Conservation (phyloP, 2,888 invertebrate species). For the Blomia tropicalis region DNA sequence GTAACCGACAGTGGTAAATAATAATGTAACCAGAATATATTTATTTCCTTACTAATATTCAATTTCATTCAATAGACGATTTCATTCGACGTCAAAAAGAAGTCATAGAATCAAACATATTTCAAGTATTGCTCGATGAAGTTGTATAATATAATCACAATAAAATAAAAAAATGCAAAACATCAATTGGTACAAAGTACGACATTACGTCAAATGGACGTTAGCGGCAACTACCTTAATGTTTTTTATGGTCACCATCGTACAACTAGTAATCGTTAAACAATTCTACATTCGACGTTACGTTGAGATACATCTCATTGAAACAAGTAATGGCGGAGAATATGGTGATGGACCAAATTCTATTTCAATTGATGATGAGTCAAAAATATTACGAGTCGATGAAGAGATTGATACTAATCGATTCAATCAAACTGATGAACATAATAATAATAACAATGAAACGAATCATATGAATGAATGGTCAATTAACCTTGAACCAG, state of each 20-base stretch:
- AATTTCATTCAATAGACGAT: not conserved
- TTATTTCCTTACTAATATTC: no score
- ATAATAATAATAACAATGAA: no score
- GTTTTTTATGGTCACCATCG: not conserved
- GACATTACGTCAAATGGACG: not conserved
- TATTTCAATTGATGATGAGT: not conserved
- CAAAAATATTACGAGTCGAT: not conserved
- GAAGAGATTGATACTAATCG: not conserved
- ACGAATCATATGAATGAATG: not conserved
- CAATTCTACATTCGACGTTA: constrained; percentile 6
- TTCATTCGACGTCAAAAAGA: not conserved
- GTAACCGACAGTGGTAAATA: no score
- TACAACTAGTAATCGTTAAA: not conserved
- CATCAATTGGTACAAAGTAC: not conserved
- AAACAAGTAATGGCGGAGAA: not conserved
- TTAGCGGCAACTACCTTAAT: not conserved
- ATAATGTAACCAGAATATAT: no score
- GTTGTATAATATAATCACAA: not conserved
- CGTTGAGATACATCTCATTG: not conserved
- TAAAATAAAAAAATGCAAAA: not conserved
- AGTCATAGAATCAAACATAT: not conserved
- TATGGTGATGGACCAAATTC: not conserved
- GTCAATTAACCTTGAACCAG: not conserved
- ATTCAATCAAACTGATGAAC: not conserved
- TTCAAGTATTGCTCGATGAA: not conserved